These are phyloP conservation scores for Meda fulgida DNA, from an alignment of 2,797 vertebrate genomes.

Conservation along the genomic window DNA sequence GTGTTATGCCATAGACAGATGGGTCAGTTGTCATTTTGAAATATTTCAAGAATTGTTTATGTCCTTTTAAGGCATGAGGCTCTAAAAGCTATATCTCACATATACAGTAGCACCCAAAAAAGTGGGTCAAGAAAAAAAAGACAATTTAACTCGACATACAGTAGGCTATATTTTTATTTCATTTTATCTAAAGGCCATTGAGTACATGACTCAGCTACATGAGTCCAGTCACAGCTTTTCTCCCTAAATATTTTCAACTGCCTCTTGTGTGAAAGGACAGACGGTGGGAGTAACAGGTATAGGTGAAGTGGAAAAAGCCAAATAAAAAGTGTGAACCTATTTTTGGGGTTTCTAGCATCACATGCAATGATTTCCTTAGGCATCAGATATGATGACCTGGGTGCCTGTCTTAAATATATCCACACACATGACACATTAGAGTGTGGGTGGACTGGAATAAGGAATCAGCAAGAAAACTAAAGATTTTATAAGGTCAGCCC, in stretches of 20 bases:
- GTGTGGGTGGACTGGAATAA: not conserved
- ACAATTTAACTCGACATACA: not conserved
- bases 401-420: not conserved
- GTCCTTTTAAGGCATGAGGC: slow-evolving; percentile 1
- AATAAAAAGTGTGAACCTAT: not conserved
- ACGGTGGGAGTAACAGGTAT: not conserved
- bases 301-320: not conserved
- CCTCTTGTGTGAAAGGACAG: slow-evolving; percentile 16
- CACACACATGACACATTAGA: not conserved
- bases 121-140: not conserved
- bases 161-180: not conserved
- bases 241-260: not conserved
- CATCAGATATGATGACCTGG: not conserved
- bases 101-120: not conserved
- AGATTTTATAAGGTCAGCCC: not conserved
- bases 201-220: not conserved
- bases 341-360: not conserved
- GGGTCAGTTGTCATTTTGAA: slow-evolving; percentile 11
- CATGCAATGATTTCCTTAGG: not conserved
- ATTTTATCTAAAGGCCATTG: not conserved
- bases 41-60: slow-evolving; percentile 24
- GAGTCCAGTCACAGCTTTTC: not conserved
- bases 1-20: slow-evolving; percentile 32
- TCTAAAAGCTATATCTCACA: not conserved
- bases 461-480: not conserved